Conservation (phyloP, 2,113 vertebrate species). For the Gila orcuttii region DNA sequence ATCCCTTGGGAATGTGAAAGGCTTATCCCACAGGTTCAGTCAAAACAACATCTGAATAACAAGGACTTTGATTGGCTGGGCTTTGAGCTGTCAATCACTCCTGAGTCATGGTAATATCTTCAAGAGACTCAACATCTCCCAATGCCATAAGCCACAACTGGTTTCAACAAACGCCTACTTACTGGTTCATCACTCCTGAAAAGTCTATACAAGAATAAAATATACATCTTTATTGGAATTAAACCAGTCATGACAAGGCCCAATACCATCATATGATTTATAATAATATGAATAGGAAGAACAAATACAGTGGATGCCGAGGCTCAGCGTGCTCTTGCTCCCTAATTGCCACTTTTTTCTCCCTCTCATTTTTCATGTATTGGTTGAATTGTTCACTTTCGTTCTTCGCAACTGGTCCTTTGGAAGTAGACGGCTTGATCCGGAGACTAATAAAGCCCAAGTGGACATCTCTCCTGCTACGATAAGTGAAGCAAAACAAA, state of each 20-base stretch:
- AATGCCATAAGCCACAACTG: neutral
- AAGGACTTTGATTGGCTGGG: conserved; percentile 41
- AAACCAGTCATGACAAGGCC: neutral
- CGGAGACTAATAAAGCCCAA: conserved; percentile 16
- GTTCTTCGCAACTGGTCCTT: conserved; percentile 33
- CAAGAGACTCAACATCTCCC: neutral
- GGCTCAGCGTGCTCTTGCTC: neutral
- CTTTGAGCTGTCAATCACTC: conserved; percentile 29
- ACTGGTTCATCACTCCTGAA: neutral
- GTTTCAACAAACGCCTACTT: neutral
- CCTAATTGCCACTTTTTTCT: neutral
- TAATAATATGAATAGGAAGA: neutral
- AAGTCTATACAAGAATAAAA: neutral
- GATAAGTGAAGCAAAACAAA: conserved; percentile 8
- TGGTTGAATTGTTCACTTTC: neutral
- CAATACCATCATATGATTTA: neutral
- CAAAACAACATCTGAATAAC: conserved; percentile 47
- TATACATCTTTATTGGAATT: neutral
- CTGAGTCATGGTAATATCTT: neutral
- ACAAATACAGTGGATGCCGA: neutral
- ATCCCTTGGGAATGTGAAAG: conserved; percentile 24
- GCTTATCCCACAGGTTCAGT: conserved; percentile 8
- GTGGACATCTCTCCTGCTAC: neutral
- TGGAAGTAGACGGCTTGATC: conserved; percentile 23
- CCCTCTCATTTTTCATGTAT: neutral